Base-by-base conservation (phyloP, 2,888 invertebrate species). In the Poecilus cupreus region DNA sequence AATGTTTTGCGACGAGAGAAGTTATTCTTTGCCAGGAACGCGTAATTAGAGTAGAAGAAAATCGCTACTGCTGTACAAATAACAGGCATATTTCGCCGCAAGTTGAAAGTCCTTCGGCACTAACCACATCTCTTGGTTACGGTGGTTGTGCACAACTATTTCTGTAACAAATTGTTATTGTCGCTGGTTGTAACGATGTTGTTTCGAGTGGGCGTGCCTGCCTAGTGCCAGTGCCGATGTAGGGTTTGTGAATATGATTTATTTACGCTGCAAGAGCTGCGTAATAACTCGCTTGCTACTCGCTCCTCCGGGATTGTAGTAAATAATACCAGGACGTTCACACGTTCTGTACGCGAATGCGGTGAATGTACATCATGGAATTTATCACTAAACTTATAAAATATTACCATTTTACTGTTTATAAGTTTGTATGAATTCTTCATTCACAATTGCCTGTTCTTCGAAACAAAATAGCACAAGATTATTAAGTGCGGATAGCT, bases 101-200 rank as follows among this genome's bases (percentile, higher is more conserved):
- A 3, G 37, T 32, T 37, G 18, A 32, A 16, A 37, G 51, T 18
- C 64, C 64, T 6, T 5, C 1, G n/a, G 60, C 60, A 13, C 24
- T 26, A 18, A 32, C 64, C 37, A 37, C 18, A 1, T 10, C 37
- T 32, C 8, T 11, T 18, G 64, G 64, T 68, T 68, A 37, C 64
- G 37, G 64, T 68, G 64, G 64, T 68, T 68, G 64, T 68, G 37
- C 37, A 11, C 80, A 80, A 87, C 86, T 87, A 87, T 87, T 87
- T 87, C 87, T 87, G 88, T 88, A 89, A 89, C 89, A 89, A 89
- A 89, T 88, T 88, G 88, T 88, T 89, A 89, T 89, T 88, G 88
- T 89, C 88, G 89, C 88, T 88, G 87, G 88, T 22, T 60, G 88
- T 88, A 89, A 89, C 88, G 87, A 89, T 87, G 88, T 88, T 88